A percentile compares a stretch with the other conserved stretches of the same genome.
These are phyloP conservation scores for Pseudomyrmex cubaensis DNA, from an alignment of 1,140 invertebrate genomes.

Conservation along the genomic window DNA sequence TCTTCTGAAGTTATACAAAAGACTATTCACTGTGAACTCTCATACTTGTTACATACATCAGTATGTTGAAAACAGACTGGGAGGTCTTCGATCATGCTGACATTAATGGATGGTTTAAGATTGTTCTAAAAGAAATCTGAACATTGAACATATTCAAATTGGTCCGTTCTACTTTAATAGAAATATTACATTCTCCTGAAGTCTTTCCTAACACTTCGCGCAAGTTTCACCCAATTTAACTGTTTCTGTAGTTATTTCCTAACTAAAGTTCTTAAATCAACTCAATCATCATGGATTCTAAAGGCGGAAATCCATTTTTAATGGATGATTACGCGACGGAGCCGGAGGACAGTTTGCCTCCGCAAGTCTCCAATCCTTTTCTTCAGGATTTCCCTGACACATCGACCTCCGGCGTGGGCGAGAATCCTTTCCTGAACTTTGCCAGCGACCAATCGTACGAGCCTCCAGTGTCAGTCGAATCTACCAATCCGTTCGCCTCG, in stretches of 20 bases:
- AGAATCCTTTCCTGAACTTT: conserved; percentile 89
- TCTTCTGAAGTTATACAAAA: background rate
- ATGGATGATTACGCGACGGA: conserved; percentile 87
- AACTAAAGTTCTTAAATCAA: background rate
- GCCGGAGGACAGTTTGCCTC: conserved; percentile 77
- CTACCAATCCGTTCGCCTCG: conserved; percentile 87
- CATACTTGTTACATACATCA: background rate
- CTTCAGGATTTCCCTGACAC: conserved; percentile 86
- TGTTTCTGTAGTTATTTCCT: background rate
- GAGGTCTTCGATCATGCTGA: background rate
- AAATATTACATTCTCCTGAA: background rate
- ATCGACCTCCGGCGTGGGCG: conserved; percentile 68
- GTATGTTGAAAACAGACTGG: background rate
- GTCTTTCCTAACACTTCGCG: background rate
- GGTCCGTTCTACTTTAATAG: conserved; percentile 12
- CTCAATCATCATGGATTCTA: conserved; percentile 84
- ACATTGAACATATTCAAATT: conserved; percentile 1
- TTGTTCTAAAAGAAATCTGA: background rate
- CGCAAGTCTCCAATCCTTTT: conserved; percentile 90
- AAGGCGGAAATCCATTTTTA: conserved; percentile 90
- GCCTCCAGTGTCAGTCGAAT: conserved; percentile 76
- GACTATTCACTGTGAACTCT: background rate
- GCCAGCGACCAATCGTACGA: conserved; percentile 78
- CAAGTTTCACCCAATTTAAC: background rate
- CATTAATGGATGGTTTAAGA: background rate